Evolutionary conservation across 1,140 invertebrate species (phyloP), one percentile per base, ranked within the genome.

Genomic region (Conus betulinus): DNA sequence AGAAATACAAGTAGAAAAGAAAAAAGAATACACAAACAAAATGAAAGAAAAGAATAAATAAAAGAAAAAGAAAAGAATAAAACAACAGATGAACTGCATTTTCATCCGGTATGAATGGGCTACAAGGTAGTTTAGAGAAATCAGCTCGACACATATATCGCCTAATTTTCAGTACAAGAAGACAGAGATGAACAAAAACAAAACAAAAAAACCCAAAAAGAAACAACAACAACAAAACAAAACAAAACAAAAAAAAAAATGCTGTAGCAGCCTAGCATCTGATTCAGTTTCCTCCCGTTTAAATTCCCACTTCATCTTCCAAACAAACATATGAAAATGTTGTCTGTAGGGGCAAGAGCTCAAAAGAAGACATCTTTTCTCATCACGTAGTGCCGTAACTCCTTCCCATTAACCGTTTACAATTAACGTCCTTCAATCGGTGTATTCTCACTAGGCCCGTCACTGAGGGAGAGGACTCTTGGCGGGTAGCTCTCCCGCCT

Each of bases 401-500:
- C 3, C 39, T 39, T 39, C 39, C 39, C 39, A 39, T 39, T 39
- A 39, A 39, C 39, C 39, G 39, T 39, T 39, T 39, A 39, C 39
- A 39, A 39, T 39, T 0, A 39, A 39, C 39, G 39, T 39, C 39
- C 39, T 39, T 3, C 39, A 39, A 39, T 39, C 39, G 39, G 39
- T 39, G 39, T 39, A 39, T 39, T 39, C 39, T 39, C 39, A 39
- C 39, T 39, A 15, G 76, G 25, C 81, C 23, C 13, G 20, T 60
- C 82, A n/a, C 57, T 84, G n/a, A 4, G 82, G 57, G 7, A 84
- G 57, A 6, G 82, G 82, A 39, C 57, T 63, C 55, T 84, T 84
- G 23, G 53, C 23, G n/a, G 82, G 82, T 5, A 84, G 82, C 53
- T 60, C 82, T 13, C n/a, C 82, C 5, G 82, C 82, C 20, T 84